Evolutionary conservation across 92 coral and sea anemone species (phyloP).

Genomic region (Zoanthus sociatus): DNA sequence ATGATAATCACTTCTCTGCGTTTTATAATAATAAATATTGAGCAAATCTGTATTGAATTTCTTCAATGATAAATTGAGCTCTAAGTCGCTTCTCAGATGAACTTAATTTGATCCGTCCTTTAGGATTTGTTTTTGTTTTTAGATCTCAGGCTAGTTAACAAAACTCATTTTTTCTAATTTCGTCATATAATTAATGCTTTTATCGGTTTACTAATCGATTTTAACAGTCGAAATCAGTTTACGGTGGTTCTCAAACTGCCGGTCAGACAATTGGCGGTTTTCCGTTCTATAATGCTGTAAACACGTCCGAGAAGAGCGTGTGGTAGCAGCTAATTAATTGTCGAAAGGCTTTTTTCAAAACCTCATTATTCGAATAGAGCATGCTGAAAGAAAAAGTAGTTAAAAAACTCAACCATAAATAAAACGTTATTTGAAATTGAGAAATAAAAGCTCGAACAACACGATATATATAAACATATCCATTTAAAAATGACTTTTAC

Average conservation of each 20-base stretch:
- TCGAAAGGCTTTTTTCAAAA: neutral
- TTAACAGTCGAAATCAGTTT: neutral
- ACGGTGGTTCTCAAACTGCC: neutral
- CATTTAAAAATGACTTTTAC: too few species aligned
- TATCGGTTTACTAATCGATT: neutral
- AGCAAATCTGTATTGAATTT: neutral
- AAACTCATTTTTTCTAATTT: neutral
- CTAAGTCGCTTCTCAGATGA: too few species aligned
- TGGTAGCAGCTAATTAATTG: neutral
- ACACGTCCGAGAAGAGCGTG: neutral
- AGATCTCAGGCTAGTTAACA: neutral
- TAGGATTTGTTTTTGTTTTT: neutral
- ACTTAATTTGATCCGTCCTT: neutral
- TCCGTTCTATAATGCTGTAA: neutral
- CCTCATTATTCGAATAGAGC: neutral
- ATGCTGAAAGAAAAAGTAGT: neutral
- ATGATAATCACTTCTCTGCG: neutral
- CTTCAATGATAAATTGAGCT: neutral
- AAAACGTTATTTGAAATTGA: too few species aligned
- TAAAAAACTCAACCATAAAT: too few species aligned
- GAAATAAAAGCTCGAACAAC: too few species aligned
- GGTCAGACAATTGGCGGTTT: conserved; percentile 7
- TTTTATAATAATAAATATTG: neutral
- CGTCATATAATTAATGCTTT: too few species aligned
- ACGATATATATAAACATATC: too few species aligned